Percentiles rank a stretch among this genome's conserved stretches.
These are phyloP conservation scores for Escarpia spicata DNA, from an alignment of 2,888 invertebrate species.

Conservation along the genomic window DNA sequence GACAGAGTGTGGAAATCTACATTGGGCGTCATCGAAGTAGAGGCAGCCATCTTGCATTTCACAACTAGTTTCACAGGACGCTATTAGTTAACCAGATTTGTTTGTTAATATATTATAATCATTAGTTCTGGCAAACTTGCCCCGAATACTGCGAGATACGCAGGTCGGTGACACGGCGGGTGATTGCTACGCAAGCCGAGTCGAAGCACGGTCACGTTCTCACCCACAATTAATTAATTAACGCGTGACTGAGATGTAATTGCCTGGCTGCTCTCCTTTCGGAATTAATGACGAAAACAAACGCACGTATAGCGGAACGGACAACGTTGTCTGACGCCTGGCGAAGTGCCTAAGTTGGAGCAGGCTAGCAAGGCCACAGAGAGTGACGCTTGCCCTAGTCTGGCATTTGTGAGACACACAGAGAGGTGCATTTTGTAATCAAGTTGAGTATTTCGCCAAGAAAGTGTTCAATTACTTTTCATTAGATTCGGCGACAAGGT, in stretches of 20 bases:
- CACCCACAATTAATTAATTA: conserved; percentile 3
- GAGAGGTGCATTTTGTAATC: too few species aligned
- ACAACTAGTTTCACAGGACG: neutral
- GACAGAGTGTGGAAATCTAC: too few species aligned
- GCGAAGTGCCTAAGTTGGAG: neutral
- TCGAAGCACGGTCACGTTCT: neutral
- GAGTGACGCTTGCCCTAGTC: neutral
- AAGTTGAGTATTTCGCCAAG: neutral
- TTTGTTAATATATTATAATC: neutral
- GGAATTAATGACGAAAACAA: conserved; percentile 13
- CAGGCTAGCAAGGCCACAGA: neutral
- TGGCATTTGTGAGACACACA: neutral
- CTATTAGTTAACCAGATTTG: neutral
- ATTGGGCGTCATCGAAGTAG: too few species aligned
- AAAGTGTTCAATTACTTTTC: neutral
- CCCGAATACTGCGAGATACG: neutral
- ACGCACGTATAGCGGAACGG: neutral
- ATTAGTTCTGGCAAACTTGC: neutral
- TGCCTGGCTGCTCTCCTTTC: neutral
- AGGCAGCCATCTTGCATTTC: neutral
- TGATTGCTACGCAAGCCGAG: neutral
- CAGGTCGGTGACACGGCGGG: neutral
- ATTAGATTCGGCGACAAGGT: neutral
- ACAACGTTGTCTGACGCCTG: neutral
- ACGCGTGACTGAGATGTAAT: neutral